These are phyloP conservation scores for Rhincodon typus DNA, from an alignment of 2,797 vertebrate species.

Conservation along the genomic window DNA sequence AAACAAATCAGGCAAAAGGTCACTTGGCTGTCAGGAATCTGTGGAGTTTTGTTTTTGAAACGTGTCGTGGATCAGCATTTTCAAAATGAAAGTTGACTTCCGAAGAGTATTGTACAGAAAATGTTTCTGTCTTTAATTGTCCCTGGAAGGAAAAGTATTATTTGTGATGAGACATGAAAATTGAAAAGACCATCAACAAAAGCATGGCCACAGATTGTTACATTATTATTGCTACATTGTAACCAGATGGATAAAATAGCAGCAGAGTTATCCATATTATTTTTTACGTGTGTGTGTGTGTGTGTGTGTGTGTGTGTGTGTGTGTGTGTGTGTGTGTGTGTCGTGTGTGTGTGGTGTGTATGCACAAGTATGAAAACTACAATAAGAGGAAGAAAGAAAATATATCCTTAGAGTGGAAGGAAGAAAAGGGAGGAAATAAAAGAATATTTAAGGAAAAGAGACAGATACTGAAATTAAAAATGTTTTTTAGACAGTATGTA, in stretches of 20 bases:
- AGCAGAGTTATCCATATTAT: not conserved
- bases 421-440: not conserved
- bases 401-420: not conserved
- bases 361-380: not conserved
- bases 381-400: not conserved
- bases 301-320: too few relatives aligned
- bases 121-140: not conserved
- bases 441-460: not conserved
- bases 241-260: not conserved
- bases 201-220: not conserved
- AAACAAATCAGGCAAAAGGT: not conserved
- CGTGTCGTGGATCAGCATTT: not conserved
- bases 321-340: not conserved
- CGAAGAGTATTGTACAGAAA: not conserved
- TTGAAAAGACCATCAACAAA: not conserved
- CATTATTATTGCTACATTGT: not conserved
- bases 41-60: slow-evolving; percentile 1
- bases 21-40: not conserved
- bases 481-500: not conserved
- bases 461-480: not conserved
- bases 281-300: not conserved
- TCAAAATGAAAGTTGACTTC: not conserved
- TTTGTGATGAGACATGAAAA: not conserved
- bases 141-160: not conserved
- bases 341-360: not conserved